Evolutionary conservation across 2,888 invertebrate genomes (phyloP), one percentile per base, ranked within the genome.

Genomic region (Trichogramma dendrolimi): DNA sequence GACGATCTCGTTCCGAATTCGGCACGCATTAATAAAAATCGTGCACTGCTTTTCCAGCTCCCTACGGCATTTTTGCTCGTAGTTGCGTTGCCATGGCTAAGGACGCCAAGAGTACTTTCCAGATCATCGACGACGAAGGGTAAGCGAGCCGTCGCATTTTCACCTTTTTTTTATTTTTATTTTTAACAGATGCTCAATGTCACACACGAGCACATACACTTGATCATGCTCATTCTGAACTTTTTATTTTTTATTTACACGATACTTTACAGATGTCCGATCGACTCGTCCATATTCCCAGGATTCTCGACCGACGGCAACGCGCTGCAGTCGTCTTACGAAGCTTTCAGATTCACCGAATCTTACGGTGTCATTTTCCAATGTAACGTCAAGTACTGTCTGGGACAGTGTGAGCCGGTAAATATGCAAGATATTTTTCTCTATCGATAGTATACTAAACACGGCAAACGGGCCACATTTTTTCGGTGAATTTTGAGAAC

Each of bases 81-180:
- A 95, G 94, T 77, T 96, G 95, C 81, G 93, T 95, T 62, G 95
- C 95, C 64, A 95, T 96, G 95, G 95, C 95, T 61, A 96, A 95
- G 81, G 95, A 96, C 80, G 93, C 94, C 4, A 92, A 94, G 81
- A 94, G 93, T 77, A 95, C 94, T 42, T 95, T 95, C 87, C 93
- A 94, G 78, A 95, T 96, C 75, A 95, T 95, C 75, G 94, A 95
- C 74, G 94, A 95, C 76, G 92, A 94, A 80, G 95, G 95, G 89
- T 89, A 72, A 76, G 84, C 71, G 47, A 52, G 27, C 27, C 27
- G 27, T 2, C 27, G 27, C 27, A 27, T 27, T 27, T 27, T 27
- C 27, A 48, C 49, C 47, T 44, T 49, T 14, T 14, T 52, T 54
- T 39, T 42, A 27, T 27, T 27, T 27, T 27, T 27, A 27, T 27